Percentiles rank a stretch among this genome's conserved stretches.
Conservation (phyloP, 2,113 vertebrate genomes). For the Heterochromis multidens region DNA sequence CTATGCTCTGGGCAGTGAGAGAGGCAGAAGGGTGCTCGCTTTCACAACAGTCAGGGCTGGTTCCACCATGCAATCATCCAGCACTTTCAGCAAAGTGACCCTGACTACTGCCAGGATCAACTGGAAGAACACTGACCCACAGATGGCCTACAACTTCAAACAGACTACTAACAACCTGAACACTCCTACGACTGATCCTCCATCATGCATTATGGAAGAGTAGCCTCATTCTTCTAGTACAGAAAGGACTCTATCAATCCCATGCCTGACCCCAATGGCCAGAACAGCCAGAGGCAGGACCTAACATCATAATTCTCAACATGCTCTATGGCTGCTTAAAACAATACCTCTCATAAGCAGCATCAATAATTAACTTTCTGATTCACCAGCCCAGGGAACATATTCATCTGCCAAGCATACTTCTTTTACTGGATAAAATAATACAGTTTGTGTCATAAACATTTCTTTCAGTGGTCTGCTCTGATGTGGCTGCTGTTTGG, state of each 20-base stretch:
- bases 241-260: slow-evolving; percentile 6
- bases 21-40: slow-evolving; percentile 5
- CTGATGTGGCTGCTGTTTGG: not conserved
- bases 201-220: not conserved
- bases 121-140: not conserved
- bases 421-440: not conserved
- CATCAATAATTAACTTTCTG: not conserved
- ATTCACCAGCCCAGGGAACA: not conserved
- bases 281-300: slow-evolving; percentile 12
- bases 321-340: not conserved
- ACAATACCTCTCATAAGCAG: not conserved
- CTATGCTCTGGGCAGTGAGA: not conserved
- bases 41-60: not conserved
- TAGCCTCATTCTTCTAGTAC: not conserved
- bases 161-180: not conserved
- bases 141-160: slow-evolving; percentile 24
- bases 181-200: not conserved
- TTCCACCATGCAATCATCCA: not conserved
- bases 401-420: fast-evolving
- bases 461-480: not conserved
- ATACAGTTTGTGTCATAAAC: not conserved
- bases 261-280: not conserved
- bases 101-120: slow-evolving; percentile 11
- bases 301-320: slow-evolving; percentile 41
- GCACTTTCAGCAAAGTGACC: slow-evolving; percentile 36